These are phyloP conservation scores for Troides helena DNA, from an alignment of 2,888 invertebrate species.

Conservation along the genomic window DNA sequence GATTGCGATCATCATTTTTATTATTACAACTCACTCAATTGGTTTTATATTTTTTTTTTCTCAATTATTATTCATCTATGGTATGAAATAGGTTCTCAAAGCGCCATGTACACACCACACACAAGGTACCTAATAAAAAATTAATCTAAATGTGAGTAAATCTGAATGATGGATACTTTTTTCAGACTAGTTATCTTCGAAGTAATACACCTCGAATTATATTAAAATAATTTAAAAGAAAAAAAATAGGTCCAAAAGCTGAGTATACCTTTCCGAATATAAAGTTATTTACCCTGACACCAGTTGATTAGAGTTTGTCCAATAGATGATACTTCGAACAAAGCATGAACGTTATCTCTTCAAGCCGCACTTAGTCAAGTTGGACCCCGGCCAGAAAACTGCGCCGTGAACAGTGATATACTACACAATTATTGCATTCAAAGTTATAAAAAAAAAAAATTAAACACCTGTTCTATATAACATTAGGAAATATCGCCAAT, in stretches of 20 bases:
- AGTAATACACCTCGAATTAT: too few relatives aligned
- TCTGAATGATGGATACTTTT: too few relatives aligned
- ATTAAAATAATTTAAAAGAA: too few relatives aligned
- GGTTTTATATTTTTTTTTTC: neutral
- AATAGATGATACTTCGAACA: neutral
- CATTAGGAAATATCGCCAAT: neutral
- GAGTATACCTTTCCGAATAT: neutral
- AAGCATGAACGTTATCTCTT: conserved; percentile 8
- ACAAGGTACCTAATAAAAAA: too few relatives aligned
- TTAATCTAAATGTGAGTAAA: too few relatives aligned
- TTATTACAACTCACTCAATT: neutral
- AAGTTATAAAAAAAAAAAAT: neutral
- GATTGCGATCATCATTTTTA: neutral
- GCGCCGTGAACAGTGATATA: conserved; percentile 27
- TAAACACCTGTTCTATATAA: neutral
- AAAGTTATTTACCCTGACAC: conserved; percentile 6
- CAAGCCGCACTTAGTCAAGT: conserved; percentile 8
- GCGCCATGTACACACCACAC: too few relatives aligned
- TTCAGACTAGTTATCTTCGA: too few relatives aligned
- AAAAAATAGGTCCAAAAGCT: too few relatives aligned
- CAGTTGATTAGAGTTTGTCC: conserved; percentile 16
- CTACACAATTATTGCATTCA: neutral
- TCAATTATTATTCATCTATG: neutral
- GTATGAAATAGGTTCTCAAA: too few relatives aligned
- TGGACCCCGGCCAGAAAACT: conserved; percentile 28